phyloP scores from a whole-genome alignment of 2,797 vertebrate species.

The Eutrigla gurnardus region DNA sequence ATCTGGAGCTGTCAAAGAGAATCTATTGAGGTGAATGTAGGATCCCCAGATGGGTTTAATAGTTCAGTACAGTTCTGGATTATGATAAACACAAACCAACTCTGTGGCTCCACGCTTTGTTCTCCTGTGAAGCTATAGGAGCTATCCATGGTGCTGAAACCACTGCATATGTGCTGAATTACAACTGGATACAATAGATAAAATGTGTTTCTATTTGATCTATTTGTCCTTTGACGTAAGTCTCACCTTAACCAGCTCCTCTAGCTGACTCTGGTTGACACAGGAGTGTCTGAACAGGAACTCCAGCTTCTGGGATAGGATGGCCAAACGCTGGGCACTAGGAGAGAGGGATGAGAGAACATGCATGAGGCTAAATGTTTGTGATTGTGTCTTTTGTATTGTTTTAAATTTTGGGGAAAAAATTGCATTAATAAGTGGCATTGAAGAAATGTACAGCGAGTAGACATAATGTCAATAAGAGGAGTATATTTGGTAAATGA shows the following conservation, averaged over 20 bases:
- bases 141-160: constrained; percentile 81
- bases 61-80: not conserved
- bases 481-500: not conserved
- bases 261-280: constrained; percentile 93
- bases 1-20: constrained; percentile 5
- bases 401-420: not conserved
- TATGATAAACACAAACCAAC: constrained; percentile 4
- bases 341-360: constrained; percentile 1
- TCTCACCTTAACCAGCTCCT: constrained; percentile 95
- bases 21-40: constrained; percentile 4
- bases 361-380: not conserved
- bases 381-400: not conserved
- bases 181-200: not conserved
- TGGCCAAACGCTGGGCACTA: constrained; percentile 90
- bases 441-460: not conserved
- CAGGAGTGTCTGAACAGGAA: constrained; percentile 93
- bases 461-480: not conserved
- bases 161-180: not conserved
- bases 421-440: not conserved
- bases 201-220: no score
- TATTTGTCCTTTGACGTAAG: not conserved
- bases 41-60: not conserved
- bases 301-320: constrained; percentile 93
- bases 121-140: constrained; percentile 16
- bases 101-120: not conserved